phyloP scores from a whole-genome alignment of 2,113 vertebrate genomes.

The Passer montanus region DNA sequence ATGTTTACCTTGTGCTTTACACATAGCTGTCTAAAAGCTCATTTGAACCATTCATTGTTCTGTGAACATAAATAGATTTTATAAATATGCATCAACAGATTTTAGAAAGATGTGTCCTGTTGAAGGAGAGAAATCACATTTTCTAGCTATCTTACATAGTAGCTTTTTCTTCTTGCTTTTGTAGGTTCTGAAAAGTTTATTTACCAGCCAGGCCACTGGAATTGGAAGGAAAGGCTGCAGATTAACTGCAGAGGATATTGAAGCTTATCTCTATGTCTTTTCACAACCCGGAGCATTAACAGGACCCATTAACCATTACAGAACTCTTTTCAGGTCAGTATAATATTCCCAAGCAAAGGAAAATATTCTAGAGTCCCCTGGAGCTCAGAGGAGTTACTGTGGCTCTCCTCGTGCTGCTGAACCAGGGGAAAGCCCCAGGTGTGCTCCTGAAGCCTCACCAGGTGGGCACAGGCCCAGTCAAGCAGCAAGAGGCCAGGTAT shows the following conservation, averaged over 20 bases:
- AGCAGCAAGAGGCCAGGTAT: not conserved
- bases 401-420: not conserved
- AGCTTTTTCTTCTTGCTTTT: slow-evolving; percentile 22
- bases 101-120: not conserved
- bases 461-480: not conserved
- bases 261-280: slow-evolving; percentile 93
- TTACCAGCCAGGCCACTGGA: slow-evolving; percentile 90
- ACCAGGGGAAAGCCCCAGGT: not conserved
- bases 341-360: not conserved
- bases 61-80: not conserved
- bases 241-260: slow-evolving; percentile 90
- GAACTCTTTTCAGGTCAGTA: slow-evolving; percentile 92
- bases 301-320: slow-evolving; percentile 94
- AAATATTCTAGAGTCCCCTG: not conserved
- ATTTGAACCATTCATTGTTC: not conserved
- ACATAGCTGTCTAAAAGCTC: not conserved
- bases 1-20: not conserved
- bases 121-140: not conserved
- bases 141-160: not conserved
- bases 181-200: slow-evolving; percentile 89
- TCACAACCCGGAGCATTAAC: slow-evolving; percentile 94
- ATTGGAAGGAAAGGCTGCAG: slow-evolving; percentile 87
- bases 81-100: not conserved
- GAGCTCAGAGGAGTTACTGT: not conserved
- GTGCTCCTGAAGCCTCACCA: not conserved